phyloP scores from a whole-genome alignment of 2,888 invertebrate genomes.

The Ectobius pallidus region DNA sequence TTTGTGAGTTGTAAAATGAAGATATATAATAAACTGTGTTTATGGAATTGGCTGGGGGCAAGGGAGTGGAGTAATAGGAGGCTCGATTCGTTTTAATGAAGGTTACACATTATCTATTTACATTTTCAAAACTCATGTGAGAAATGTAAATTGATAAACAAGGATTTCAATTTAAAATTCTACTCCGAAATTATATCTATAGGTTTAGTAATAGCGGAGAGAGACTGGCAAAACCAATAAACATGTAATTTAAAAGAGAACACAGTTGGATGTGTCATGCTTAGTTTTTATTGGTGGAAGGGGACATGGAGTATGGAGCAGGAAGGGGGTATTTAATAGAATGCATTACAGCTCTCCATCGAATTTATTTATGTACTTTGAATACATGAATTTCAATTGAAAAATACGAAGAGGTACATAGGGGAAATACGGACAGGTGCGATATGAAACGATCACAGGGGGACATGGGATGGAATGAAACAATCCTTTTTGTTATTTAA shows the following conservation, averaged over 20 bases:
- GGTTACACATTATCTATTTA: too few relatives aligned
- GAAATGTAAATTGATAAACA: neutral
- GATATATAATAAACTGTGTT: too few relatives aligned
- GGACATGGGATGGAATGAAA: neutral
- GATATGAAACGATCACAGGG: neutral
- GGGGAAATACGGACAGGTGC: too few relatives aligned
- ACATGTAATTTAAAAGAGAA: slow-evolving; percentile 14
- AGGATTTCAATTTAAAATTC: slow-evolving; percentile 9
- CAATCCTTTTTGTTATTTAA: neutral
- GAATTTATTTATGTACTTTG: neutral
- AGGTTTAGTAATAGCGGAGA: neutral
- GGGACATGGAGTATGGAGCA: neutral
- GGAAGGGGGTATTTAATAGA: neutral
- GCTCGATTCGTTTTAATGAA: too few relatives aligned
- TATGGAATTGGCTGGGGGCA: too few relatives aligned
- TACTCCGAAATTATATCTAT: neutral
- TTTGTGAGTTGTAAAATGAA: too few relatives aligned
- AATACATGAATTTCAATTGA: neutral
- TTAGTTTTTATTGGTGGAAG: neutral
- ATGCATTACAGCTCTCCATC: neutral
- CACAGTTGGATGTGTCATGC: neutral
- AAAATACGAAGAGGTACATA: neutral
- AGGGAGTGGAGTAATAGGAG: too few relatives aligned
- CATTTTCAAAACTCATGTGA: too few relatives aligned
- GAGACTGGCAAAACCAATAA: neutral